phyloP scores from a whole-genome alignment of 1,140 invertebrate genomes.

The Ladona fulva region DNA sequence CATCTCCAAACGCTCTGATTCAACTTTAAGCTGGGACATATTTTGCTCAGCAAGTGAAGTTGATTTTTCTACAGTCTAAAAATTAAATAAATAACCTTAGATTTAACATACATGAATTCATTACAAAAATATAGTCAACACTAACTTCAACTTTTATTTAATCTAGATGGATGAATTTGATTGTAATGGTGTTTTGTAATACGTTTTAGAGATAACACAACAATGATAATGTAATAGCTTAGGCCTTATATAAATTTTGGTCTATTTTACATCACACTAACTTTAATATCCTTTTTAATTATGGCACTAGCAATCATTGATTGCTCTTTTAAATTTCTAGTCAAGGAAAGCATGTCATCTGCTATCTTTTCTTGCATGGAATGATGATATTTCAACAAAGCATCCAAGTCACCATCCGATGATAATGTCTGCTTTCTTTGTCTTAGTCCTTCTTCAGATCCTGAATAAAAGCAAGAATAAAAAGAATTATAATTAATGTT shows the following conservation, averaged over 20 bases:
- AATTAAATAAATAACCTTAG: too few species aligned
- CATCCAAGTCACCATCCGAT: conserved; percentile 53
- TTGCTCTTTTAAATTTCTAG: conserved; percentile 80
- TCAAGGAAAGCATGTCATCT: conserved; percentile 83
- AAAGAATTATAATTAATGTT: too few species aligned
- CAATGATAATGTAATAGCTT: too few species aligned
- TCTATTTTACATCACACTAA: conserved; percentile 30
- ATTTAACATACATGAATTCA: too few species aligned
- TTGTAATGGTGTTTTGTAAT: too few species aligned
- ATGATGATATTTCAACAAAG: conserved; percentile 73
- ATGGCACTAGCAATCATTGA: conserved; percentile 73
- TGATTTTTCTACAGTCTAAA: conserved; percentile 62
- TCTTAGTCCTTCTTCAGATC: conserved; percentile 28
- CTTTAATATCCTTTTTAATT: conserved; percentile 77
- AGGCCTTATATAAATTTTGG: too few species aligned
- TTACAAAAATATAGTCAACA: too few species aligned
- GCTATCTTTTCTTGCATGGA: conserved; percentile 85
- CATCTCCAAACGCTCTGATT: conserved; percentile 71
- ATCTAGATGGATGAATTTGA: too few species aligned
- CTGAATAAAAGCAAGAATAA: conserved; percentile 15
- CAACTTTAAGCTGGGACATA: conserved; percentile 60
- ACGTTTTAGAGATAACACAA: too few species aligned
- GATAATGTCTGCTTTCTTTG: conserved; percentile 28
- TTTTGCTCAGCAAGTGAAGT: conserved; percentile 70
- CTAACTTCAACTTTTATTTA: too few species aligned